Percentiles rank a stretch among this genome's conserved stretches.
These are phyloP conservation scores for Masticophis lateralis DNA, from an alignment of 2,797 vertebrate genomes.

Conservation along the genomic window DNA sequence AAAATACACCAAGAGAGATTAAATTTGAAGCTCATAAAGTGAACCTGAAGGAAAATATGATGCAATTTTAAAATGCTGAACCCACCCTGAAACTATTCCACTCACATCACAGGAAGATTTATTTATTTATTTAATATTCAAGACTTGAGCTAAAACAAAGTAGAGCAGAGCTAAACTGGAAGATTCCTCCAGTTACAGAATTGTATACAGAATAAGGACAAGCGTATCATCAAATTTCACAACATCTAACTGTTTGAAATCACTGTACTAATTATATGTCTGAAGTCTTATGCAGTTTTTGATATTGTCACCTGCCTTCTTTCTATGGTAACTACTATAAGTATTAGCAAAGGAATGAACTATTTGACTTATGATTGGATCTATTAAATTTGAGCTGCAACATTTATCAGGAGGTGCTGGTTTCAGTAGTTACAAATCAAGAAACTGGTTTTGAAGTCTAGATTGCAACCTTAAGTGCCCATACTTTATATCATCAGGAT, in stretches of 20 bases:
- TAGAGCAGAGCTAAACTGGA: background rate
- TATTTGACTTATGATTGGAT: background rate
- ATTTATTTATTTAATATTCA: background rate
- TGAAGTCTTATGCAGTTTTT: background rate
- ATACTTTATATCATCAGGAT: background rate
- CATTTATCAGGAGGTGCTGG: background rate
- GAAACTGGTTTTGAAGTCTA: background rate
- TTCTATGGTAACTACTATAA: too few relatives aligned
- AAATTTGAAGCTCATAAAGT: background rate
- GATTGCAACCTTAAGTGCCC: background rate
- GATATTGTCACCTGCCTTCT: background rate
- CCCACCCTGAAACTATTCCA: background rate
- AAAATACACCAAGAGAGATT: background rate
- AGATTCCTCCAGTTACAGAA: too few relatives aligned
- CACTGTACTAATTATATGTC: background rate
- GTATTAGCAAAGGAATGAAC: background rate
- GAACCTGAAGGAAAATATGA: background rate
- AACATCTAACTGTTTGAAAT: background rate
- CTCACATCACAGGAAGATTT: background rate
- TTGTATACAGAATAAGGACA: background rate
- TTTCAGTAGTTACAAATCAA: background rate
- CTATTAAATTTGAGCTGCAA: background rate
- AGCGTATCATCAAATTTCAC: background rate
- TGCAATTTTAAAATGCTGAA: background rate
- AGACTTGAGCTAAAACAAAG: background rate